Conservation (phyloP, 2,113 vertebrate genomes). For the Pygoscelis adeliae region DNA sequence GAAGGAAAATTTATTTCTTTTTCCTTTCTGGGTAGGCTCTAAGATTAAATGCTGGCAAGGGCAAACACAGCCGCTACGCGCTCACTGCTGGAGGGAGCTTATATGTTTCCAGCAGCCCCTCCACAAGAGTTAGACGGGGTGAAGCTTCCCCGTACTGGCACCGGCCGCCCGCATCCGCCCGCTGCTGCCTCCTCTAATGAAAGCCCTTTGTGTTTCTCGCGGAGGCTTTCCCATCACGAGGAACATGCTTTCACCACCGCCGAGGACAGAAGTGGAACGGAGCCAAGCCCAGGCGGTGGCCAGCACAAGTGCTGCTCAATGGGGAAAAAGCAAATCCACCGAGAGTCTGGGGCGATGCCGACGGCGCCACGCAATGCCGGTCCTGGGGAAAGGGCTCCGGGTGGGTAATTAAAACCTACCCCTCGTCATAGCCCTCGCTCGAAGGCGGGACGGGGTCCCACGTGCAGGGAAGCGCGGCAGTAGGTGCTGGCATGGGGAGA, state of each 20-base stretch:
- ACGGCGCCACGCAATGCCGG: fast-evolving
- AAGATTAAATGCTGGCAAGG: not conserved
- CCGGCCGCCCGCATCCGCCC: not conserved
- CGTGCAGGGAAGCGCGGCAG: fast-evolving
- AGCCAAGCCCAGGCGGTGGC: not conserved
- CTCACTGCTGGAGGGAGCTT: not conserved
- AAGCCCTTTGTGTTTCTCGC: constrained; percentile 19
- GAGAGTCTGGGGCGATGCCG: fast-evolving
- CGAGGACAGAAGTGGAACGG: not conserved
- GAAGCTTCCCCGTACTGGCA: not conserved
- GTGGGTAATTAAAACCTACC: not conserved
- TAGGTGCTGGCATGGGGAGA: not conserved
- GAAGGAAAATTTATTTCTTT: not conserved
- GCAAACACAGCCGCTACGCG: fast-evolving
- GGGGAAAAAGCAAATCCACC: not conserved
- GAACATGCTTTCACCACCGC: not conserved
- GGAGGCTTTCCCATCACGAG: not conserved
- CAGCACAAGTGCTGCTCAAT: not conserved
- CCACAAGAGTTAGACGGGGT: not conserved
- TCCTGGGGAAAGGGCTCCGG: fast-evolving
- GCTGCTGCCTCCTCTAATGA: not conserved
- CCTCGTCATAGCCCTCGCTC: fast-evolving
- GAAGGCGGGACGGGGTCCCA: fast-evolving
- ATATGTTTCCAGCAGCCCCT: not conserved
- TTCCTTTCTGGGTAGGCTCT: not conserved